Conservation (phyloP, 2,888 invertebrate species). For the Pimpla rufipes region DNA sequence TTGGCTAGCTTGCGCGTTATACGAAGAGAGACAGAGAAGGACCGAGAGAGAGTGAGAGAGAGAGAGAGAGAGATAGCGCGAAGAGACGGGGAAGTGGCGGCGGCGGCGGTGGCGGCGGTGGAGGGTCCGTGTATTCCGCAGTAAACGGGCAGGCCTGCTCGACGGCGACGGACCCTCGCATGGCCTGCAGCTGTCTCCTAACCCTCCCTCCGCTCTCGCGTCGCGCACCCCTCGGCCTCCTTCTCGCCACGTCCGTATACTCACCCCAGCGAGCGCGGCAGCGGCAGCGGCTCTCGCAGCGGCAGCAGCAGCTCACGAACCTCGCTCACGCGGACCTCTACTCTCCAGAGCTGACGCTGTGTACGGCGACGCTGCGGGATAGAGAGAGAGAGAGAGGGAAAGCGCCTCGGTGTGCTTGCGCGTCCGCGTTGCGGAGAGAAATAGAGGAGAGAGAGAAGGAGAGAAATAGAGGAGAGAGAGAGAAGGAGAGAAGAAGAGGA, state of each 20-base stretch:
- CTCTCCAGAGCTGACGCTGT: constrained; percentile 35
- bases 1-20: constrained; percentile 55
- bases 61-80: constrained; percentile 25
- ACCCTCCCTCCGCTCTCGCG: constrained; percentile 74
- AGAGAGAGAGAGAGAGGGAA: constrained; percentile 29
- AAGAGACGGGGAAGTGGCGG: constrained; percentile 50
- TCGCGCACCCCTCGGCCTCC: constrained; percentile 64
- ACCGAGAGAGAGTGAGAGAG: background rate
- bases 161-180: constrained; percentile 80
- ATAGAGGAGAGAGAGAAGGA: constrained; percentile 55
- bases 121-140: constrained; percentile 71
- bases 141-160: constrained; percentile 70
- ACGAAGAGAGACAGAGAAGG: constrained; percentile 30
- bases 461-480: constrained; percentile 58
- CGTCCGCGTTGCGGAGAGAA: constrained; percentile 56
- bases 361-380: constrained; percentile 31
- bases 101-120: constrained; percentile 36
- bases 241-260: constrained; percentile 63
- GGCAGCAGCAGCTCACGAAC: constrained; percentile 61
- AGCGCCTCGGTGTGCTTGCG: constrained; percentile 66
- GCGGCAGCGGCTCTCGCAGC: constrained; percentile 51
- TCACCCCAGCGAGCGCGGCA: constrained; percentile 48
- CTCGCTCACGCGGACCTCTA: constrained; percentile 62
- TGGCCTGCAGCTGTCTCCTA: constrained; percentile 83
- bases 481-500: constrained; percentile 58